Base-by-base conservation (phyloP, 2,888 invertebrate species). In the Ariolimax columbianus region DNA sequence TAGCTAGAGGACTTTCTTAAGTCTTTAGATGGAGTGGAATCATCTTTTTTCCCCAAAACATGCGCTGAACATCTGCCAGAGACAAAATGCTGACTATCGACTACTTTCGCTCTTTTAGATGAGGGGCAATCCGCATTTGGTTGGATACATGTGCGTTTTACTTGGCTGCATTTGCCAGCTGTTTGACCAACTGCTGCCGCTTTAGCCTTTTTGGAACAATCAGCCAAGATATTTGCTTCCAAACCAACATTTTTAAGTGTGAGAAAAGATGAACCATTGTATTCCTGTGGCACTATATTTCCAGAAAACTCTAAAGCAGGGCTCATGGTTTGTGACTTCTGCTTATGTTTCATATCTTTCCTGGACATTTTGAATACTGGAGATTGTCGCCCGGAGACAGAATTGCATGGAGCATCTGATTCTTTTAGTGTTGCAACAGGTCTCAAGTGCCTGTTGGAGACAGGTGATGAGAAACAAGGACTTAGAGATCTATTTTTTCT, bases 51-150 rank as follows among this genome's bases (percentile, higher is more conserved):
- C 19, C 88, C 86, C 9, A 91, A 78, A 14, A 90, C 77, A 70
- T 89, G 88, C 9, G 85, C 81, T 77, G 89, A 82, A 86, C 90
- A 90, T 63, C 89, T 81, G 79, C 90, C 88, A 86, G 89, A 89
- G 14, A 89, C 85, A 55, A 90, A 78, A 26, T 86, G 84, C 90
- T 90, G 89, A 68, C 89, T 91, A 79, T 85, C 81, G 38, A 89
- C 89, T 59, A 91, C 84, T 84, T 91, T 90, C 0, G 89, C 88
- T 82, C 77, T 89, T 63, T 89, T 88, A 78, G 43, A 43, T 17
- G 79, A 40, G 30, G 79, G 68, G 9, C 36, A 43, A 55, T 43
- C 40, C 30, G 33, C 33, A 43, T 40, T 40, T 66, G 79, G n/a
- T n/a, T 36, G 40, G 19, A 9, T 66, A 38, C 7, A 17, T 23